phyloP scores from a whole-genome alignment of 2,888 invertebrate genomes.

The Galerucella nymphaeae region DNA sequence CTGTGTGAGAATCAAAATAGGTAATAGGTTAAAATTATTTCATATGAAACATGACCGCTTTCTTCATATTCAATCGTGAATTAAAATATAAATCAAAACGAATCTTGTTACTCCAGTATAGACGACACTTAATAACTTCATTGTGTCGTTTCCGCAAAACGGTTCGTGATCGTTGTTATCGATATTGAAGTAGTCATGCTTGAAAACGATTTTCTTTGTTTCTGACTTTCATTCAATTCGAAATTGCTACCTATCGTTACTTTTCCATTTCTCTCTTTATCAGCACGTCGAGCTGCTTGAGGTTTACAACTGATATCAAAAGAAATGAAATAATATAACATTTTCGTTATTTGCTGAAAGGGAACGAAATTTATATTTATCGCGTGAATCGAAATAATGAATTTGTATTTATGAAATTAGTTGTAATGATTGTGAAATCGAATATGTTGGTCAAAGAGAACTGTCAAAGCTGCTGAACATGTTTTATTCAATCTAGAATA shows the following conservation, averaged over 20 bases:
- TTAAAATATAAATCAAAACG: too few relatives aligned
- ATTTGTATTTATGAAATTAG: too few relatives aligned
- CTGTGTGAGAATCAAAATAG: too few relatives aligned
- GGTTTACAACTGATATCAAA: not conserved
- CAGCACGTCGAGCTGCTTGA: slow-evolving; percentile 3
- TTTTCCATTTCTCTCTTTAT: not conserved
- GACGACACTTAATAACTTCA: slow-evolving; percentile 22
- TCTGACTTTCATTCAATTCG: slow-evolving; percentile 25
- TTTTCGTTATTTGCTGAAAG: not conserved
- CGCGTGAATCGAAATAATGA: not conserved
- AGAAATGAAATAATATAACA: not conserved
- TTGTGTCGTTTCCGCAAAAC: slow-evolving; percentile 24
- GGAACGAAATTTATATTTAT: not conserved
- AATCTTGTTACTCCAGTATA: too few relatives aligned
- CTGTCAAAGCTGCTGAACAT: too few relatives aligned
- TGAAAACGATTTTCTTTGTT: slow-evolving; percentile 34
- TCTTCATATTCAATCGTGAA: too few relatives aligned
- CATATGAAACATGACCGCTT: too few relatives aligned
- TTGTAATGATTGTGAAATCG: too few relatives aligned
- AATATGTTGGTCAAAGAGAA: too few relatives aligned
- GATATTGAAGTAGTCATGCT: slow-evolving; percentile 24
- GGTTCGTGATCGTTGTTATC: slow-evolving; percentile 31
- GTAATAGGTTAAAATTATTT: too few relatives aligned
- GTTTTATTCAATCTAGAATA: too few relatives aligned
- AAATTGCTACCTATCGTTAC: slow-evolving; percentile 13